A percentile compares a stretch with the other conserved stretches of the same genome.
Conservation (phyloP, 1,140 invertebrate species). For the Drosophila bocqueti region DNA sequence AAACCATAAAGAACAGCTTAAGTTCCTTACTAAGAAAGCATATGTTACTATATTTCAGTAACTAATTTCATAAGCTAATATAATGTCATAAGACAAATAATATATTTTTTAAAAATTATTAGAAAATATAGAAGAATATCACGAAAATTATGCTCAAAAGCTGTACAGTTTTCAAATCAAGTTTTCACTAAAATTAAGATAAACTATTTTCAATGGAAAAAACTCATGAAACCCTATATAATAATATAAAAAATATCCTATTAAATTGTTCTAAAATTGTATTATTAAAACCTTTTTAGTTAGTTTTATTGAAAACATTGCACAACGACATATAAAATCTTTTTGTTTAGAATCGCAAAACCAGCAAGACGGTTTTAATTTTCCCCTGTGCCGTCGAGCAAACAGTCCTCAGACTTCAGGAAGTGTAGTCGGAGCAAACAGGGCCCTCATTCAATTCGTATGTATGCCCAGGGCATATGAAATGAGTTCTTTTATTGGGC, state of each 20-base stretch:
- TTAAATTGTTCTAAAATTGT: background rate
- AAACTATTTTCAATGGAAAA: no score
- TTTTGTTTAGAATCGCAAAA: background rate
- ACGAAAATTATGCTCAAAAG: background rate
- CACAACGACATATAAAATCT: background rate
- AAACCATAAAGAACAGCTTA: background rate
- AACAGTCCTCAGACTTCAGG: slow-evolving; percentile 66
- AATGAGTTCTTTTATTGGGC: slow-evolving; percentile 68
- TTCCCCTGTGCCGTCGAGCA: slow-evolving; percentile 33
- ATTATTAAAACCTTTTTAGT: background rate
- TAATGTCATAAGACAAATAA: no score
- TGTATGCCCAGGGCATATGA: slow-evolving; percentile 58
- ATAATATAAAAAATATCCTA: background rate
- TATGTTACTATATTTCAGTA: no score
- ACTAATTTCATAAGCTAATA: background rate
- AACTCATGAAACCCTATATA: background rate
- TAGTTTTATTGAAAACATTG: background rate
- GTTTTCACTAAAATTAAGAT: background rate
- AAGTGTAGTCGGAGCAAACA: slow-evolving; percentile 51
- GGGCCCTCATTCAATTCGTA: slow-evolving; percentile 59
- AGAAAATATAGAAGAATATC: background rate
- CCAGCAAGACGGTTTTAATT: background rate
- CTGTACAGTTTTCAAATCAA: background rate
- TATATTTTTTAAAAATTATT: no score
- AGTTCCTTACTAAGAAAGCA: background rate